Evolutionary conservation across 2,113 vertebrate species (phyloP), one percentile per base, ranked within the genome.

Genomic region (Oncorhynchus gorbuscha): DNA sequence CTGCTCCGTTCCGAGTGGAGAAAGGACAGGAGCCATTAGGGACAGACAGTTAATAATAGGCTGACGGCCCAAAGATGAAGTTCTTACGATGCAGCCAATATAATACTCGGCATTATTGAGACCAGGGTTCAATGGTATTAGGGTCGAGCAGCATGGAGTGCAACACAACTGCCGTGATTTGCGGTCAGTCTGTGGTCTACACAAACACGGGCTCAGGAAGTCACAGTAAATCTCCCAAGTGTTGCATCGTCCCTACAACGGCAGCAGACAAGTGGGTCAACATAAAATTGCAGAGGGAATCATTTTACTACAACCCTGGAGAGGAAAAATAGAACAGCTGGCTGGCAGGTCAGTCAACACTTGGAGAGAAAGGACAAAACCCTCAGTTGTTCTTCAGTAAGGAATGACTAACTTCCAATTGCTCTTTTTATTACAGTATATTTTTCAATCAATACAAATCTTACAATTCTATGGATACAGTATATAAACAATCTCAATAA

Each of bases 391-490:
- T 85, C 72, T 84, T 90, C 76, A 86, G 84, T 86, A 91, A 92
- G 83, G 85, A 91, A 91, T 81, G 64, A 81, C 81, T 72, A 77
- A 78, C 76, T 85, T 85, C 86, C 80, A 83, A 72, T 87, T 88
- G 77, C 85, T 82, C 79, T 89, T 86, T 62, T 90, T 58, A 85
- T 89, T 89, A 88, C 85, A 89, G 76, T 80, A 76, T 86, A 85
- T 65, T 82, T 81, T 88, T 91, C 81, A 88, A 89, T 91, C 87
- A 85, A 90, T 90, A 89, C 78, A 89, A 87, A 91, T 70, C 90
- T 90, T 90, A 93, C 87, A 94, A 66, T 89, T 92, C 81, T 91
- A 83, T 84, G 89, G 81, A 87, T 92, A 92, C 91, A 93, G 86
- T 83, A 90, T 91, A 89, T 87, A 84, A 89, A 84, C 72, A 76